Conservation (phyloP, 1,140 invertebrate genomes). For the Drosophila cardini region DNA sequence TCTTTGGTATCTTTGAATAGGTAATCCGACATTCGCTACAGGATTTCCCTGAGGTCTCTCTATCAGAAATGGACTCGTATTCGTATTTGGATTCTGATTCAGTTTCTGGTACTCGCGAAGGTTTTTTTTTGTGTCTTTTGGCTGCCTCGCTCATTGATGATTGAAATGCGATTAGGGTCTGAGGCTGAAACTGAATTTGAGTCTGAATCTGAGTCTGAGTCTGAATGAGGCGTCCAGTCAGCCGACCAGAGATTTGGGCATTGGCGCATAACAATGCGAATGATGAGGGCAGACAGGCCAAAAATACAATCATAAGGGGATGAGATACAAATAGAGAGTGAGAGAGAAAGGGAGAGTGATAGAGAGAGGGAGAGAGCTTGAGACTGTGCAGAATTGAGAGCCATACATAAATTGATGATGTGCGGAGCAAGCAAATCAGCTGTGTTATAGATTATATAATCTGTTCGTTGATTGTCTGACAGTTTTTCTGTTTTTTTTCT, state of each 20-base stretch:
- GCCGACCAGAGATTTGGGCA: conserved; percentile 73
- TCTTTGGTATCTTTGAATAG: conserved; percentile 28
- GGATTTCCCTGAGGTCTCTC: conserved; percentile 30
- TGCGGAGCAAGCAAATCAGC: conserved; percentile 58
- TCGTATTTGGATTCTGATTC: neutral
- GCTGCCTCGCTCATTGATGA: conserved; percentile 72
- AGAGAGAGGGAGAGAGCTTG: neutral
- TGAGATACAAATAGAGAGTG: neutral
- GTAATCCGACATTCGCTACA: conserved; percentile 52
- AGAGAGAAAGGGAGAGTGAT: neutral
- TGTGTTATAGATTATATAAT: conserved; percentile 60
- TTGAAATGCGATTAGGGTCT: conserved; percentile 80
- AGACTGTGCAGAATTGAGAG: conserved; percentile 11
- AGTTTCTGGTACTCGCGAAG: conserved; percentile 20
- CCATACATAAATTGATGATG: conserved; percentile 60
- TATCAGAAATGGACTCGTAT: neutral
- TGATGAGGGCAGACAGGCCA: conserved; percentile 76
- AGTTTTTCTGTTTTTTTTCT: neutral
- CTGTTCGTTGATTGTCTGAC: conserved; percentile 3
- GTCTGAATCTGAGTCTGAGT: conserved; percentile 13
- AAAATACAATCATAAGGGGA: conserved; percentile 16
- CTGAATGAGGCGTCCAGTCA: conserved; percentile 55
- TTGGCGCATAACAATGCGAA: conserved; percentile 75
- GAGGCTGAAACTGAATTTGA: conserved; percentile 5
- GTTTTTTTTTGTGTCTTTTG: conserved; percentile 50